A percentile compares a stretch with the other conserved stretches of the same genome.
These are phyloP conservation scores for Bhutanitis thaidina DNA, from an alignment of 2,888 invertebrate genomes.

Conservation along the genomic window DNA sequence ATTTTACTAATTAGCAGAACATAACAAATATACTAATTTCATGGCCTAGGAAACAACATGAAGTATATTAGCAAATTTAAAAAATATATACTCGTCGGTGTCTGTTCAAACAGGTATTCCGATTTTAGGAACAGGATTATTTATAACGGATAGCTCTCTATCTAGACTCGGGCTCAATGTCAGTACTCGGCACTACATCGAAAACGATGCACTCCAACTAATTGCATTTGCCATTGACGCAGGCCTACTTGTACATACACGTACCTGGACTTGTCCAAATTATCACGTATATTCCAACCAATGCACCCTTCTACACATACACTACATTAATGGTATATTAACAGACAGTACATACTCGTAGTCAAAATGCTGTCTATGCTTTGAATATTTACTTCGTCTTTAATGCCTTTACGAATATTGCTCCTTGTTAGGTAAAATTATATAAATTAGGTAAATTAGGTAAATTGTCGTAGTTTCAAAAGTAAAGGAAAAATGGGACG, in stretches of 20 bases:
- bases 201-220: conserved; percentile 78
- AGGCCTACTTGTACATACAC: conserved; percentile 34
- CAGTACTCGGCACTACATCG: conserved; percentile 67
- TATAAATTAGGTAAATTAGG: too few relatives aligned
- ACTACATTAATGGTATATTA: conserved; percentile 6
- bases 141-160: conserved; percentile 50
- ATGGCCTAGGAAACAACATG: too few relatives aligned
- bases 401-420: too few relatives aligned
- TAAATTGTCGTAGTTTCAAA: too few relatives aligned
- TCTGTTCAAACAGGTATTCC: conserved; percentile 18
- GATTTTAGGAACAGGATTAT: conserved; percentile 52
- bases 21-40: too few relatives aligned
- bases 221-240: conserved; percentile 76
- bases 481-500: too few relatives aligned
- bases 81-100: conserved; percentile 3
- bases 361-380: not conserved
- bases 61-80: too few relatives aligned
- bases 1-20: conserved; percentile 37
- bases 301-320: not conserved
- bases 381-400: too few relatives aligned
- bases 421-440: too few relatives aligned
- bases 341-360: not conserved
- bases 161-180: conserved; percentile 39
- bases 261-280: not conserved
- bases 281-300: not conserved